Conservation (phyloP, 2,113 vertebrate genomes). For the Patagioenas fasciata region DNA sequence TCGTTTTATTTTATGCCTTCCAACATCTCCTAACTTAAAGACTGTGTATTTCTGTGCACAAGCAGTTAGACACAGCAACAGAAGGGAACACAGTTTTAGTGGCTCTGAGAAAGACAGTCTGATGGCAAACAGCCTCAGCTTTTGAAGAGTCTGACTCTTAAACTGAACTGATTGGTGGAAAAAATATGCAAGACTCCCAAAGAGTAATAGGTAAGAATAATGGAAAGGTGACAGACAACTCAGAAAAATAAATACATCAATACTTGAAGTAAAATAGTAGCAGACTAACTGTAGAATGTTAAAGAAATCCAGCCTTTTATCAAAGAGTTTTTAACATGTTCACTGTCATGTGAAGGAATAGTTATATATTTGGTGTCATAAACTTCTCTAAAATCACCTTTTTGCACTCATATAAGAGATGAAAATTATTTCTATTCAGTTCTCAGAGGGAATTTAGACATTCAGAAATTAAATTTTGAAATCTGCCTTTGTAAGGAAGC, state of each 20-base stretch:
- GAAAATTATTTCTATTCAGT: not conserved
- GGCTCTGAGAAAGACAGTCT: not conserved
- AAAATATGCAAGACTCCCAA: not conserved
- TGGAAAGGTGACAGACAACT: not conserved
- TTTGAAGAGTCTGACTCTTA: not conserved
- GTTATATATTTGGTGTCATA: not conserved
- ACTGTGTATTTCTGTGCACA: not conserved
- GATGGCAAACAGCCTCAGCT: not conserved
- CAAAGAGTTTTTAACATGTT: not conserved
- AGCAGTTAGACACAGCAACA: not conserved
- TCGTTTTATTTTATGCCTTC: not conserved
- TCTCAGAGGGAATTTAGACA: not conserved
- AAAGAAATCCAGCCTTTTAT: not conserved
- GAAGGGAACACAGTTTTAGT: not conserved
- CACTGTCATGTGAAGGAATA: not conserved
- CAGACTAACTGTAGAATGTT: not conserved
- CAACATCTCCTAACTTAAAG: not conserved
- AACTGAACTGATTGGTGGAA: not conserved
- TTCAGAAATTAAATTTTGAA: constrained; percentile 29
- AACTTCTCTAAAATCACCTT: not conserved
- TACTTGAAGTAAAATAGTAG: not conserved
- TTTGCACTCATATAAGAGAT: not conserved
- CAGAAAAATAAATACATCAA: not conserved
- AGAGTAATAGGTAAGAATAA: not conserved
- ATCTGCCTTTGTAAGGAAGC: not conserved